A percentile compares a stretch with the other conserved stretches of the same genome.
Evolutionary conservation across 92 coral and sea anemone genomes (phyloP).

Genomic region (Pocillopora grandis): DNA sequence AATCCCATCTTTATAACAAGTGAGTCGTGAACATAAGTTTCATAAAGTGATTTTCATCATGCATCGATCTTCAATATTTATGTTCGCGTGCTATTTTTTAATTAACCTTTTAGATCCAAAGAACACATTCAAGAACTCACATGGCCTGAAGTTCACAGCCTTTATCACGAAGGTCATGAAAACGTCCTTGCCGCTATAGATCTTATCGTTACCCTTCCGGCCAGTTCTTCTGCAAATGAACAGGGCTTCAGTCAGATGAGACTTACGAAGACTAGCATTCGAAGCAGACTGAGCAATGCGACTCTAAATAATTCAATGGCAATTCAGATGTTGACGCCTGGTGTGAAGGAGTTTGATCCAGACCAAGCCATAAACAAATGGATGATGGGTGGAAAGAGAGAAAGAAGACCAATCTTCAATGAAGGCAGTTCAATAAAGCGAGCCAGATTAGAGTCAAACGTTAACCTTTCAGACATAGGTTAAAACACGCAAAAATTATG

Average conservation of each 20-base stretch:
- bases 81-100: too few relatives aligned
- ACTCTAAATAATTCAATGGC: neutral
- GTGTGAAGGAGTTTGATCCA: constrained; percentile 39
- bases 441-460: too few relatives aligned
- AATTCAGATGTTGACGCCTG: constrained; percentile 19
- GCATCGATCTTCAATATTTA: too few relatives aligned
- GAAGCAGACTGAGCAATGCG: neutral
- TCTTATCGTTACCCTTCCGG: constrained; percentile 34
- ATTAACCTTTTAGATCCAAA: too few relatives aligned
- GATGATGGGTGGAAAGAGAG: constrained; percentile 2
- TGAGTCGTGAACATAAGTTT: too few relatives aligned
- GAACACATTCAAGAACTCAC: too few relatives aligned
- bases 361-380: constrained; percentile 42
- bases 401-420: constrained; percentile 21
- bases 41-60: too few relatives aligned
- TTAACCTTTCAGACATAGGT: too few relatives aligned
- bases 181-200: constrained; percentile 23
- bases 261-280: constrained; percentile 9
- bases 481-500: too few relatives aligned
- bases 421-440: too few relatives aligned
- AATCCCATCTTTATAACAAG: too few relatives aligned
- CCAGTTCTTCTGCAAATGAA: constrained; percentile 29
- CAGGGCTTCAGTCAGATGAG: constrained; percentile 35
- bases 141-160: too few relatives aligned
- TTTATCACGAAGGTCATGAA: neutral